Evolutionary conservation across 1,140 invertebrate species (phyloP).

Genomic region (Formica selysi): DNA sequence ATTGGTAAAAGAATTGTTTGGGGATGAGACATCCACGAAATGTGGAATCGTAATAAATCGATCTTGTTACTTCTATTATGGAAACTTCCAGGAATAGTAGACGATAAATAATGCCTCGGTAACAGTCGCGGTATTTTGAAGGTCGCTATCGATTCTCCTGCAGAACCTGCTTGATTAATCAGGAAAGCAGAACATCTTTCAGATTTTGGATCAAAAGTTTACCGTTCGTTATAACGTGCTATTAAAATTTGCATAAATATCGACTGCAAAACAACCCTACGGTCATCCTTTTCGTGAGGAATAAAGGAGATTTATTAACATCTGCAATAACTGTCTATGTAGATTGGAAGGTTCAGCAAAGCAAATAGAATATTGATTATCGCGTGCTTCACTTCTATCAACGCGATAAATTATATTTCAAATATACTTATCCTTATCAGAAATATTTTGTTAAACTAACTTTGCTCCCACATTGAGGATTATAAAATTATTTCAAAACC

Average conservation of each 20-base stretch:
- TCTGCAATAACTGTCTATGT: constrained; percentile 30
- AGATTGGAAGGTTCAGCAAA: neutral
- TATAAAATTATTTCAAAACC: constrained; percentile 3
- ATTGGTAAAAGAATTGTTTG: neutral
- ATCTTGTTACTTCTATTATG: constrained; percentile 22
- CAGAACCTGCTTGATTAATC: constrained; percentile 1
- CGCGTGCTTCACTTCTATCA: constrained; percentile 32
- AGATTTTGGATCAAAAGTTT: neutral
- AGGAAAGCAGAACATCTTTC: neutral
- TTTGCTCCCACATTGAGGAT: neutral
- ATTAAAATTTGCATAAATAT: constrained; percentile 12
- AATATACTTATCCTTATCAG: neutral
- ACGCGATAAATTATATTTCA: constrained; percentile 11
- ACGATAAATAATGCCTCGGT: constrained; percentile 37
- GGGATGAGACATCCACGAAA: neutral
- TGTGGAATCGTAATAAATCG: neutral
- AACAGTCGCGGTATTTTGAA: constrained; percentile 27
- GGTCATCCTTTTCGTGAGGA: neutral
- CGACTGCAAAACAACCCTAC: neutral
- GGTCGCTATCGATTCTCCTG: constrained; percentile 30
- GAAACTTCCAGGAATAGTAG: constrained; percentile 23
- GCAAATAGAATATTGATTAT: constrained; percentile 38
- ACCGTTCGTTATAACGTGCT: neutral
- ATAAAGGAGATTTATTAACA: constrained; percentile 28
- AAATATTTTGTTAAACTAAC: constrained; percentile 8